phyloP scores from a whole-genome alignment of 2,113 vertebrate genomes.

The Calonectris borealis region DNA sequence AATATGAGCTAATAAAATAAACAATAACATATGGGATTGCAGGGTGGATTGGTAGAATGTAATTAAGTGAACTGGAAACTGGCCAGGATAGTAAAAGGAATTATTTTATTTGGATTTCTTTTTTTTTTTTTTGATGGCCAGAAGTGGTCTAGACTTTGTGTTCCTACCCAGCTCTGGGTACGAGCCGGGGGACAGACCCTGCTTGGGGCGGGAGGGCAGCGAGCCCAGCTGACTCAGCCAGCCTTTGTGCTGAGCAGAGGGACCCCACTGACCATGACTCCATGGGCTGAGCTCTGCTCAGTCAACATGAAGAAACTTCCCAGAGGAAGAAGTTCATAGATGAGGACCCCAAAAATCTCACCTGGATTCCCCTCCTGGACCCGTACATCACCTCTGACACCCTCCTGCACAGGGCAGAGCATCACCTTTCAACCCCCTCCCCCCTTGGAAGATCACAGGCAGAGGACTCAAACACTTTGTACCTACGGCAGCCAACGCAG shows the following conservation, averaged over 20 bases:
- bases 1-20: constrained; percentile 43
- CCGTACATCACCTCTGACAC: background rate
- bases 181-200: accelerated
- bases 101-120: background rate
- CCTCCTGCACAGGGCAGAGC: background rate
- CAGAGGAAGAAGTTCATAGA: background rate
- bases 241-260: background rate
- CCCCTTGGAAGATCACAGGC: background rate
- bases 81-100: constrained; percentile 8
- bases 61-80: constrained; percentile 34
- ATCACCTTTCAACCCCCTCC: background rate
- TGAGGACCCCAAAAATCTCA: background rate
- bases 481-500: accelerated
- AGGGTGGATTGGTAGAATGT: background rate
- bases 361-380: background rate
- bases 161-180: background rate
- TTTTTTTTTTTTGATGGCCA: background rate
- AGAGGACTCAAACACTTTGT: background rate
- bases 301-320: background rate
- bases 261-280: background rate
- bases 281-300: background rate
- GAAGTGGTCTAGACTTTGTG: background rate
- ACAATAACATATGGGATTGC: constrained; percentile 39
- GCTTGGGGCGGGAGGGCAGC: background rate
- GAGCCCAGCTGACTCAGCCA: background rate